Conservation (phyloP, 2,113 vertebrate species). For the Callionymus lyra region DNA sequence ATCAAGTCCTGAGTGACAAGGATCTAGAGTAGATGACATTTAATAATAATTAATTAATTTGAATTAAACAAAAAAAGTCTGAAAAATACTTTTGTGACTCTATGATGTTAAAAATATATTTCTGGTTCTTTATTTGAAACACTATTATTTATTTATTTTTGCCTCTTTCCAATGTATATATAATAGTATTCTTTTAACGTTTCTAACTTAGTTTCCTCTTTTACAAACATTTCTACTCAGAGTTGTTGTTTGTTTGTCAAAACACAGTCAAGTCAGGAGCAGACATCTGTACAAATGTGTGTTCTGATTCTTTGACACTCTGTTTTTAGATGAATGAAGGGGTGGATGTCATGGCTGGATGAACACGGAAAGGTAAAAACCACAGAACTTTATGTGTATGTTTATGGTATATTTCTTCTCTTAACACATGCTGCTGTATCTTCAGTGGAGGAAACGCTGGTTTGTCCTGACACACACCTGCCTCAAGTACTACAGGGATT, state of each 20-base stretch:
- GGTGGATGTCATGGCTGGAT: constrained; percentile 68
- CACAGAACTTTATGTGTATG: too few relatives aligned
- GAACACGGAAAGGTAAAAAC: constrained; percentile 59
- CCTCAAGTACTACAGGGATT: constrained; percentile 83
- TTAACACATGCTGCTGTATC: constrained; percentile 9
- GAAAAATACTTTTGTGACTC: too few relatives aligned
- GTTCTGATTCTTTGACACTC: constrained; percentile 6
- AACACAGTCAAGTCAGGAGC: constrained; percentile 5
- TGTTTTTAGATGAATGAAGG: constrained; percentile 54
- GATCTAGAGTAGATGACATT: too few relatives aligned
- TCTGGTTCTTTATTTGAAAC: too few relatives aligned
- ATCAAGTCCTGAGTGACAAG: too few relatives aligned
- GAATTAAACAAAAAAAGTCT: too few relatives aligned
- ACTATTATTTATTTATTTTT: too few relatives aligned
- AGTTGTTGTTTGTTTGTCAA: constrained; percentile 1
- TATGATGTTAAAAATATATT: too few relatives aligned
- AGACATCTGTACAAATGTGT: constrained; percentile 6
- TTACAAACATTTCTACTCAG: not conserved
- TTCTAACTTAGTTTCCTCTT: constrained; percentile 17
- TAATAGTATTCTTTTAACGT: too few relatives aligned
- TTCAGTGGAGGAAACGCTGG: constrained; percentile 94
- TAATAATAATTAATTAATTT: too few relatives aligned
- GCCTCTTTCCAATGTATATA: too few relatives aligned
- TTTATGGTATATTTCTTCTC: not conserved
- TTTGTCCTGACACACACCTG: constrained; percentile 82